Evolutionary conservation across 1,140 invertebrate genomes (phyloP), one percentile per base, ranked within the genome.

Genomic region (Trichonephila inaurata): DNA sequence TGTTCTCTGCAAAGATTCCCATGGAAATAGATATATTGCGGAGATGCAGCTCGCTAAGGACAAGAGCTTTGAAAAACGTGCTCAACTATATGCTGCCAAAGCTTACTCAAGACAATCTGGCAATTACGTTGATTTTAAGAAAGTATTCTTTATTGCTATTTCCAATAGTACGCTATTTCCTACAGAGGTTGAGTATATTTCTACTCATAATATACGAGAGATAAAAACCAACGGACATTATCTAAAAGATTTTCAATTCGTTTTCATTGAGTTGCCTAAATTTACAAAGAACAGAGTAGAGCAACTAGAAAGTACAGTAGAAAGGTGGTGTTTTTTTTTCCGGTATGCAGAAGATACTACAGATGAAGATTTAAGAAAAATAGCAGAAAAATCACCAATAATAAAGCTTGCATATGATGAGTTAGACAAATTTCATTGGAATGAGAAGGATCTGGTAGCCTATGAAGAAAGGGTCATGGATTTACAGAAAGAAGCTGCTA

Each of bases 281-380:
- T 92, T 92, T 85, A 66, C 51, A 62, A 92, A 92, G 18, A 85
- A 44, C 7, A 92, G 85, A 92, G 91, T 86, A 88, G 81, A 92
- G 61, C 91, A 92, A 64, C n/a, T 92, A 4, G 51, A 62, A 86
- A 93, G 28, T 93, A 93, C 86, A 64, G 51, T 93, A 18, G 51
- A 93, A 66, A 93, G 86, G 33, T 82, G 77, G 91, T 1, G 10
- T 28, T 93, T 61, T 28, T 93, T 93, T 64, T 83, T 93, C 1
- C 21, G 33, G 40, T 86, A 85, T 64, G 91, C 81, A 86, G 66
- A 19, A 3, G 91, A 93, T 40, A 93, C 91, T 4, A 93, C 82
- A 0, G 91, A 85, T 86, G 91, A 93, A 14, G 91, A 86, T 33
- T n/a, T 93, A 86, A 12, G 86, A n/a, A 93, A 93, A n/a, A n/a